These are phyloP conservation scores for Cheilosia variabilis DNA, from an alignment of 2,888 invertebrate genomes.

Conservation along the genomic window DNA sequence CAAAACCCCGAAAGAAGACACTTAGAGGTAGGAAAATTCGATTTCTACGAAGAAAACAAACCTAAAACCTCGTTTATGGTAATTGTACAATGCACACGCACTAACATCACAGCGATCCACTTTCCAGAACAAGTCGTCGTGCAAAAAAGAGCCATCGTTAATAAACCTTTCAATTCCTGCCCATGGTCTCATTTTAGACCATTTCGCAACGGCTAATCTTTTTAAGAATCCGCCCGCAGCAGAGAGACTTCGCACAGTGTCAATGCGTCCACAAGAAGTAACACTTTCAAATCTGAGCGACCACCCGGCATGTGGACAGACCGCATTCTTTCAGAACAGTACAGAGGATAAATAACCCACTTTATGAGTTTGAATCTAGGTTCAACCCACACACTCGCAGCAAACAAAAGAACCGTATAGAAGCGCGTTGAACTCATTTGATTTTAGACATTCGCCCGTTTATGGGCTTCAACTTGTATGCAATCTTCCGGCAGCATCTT, in stretches of 20 bases:
- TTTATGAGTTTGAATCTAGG: conserved; percentile 47
- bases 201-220: no score
- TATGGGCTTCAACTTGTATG: not conserved
- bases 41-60: no score
- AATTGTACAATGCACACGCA: no score
- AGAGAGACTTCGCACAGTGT: not conserved
- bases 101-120: no score
- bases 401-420: conserved; percentile 10
- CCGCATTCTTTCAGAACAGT: conserved; percentile 53
- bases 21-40: no score
- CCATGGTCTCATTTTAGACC: no score
- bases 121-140: no score
- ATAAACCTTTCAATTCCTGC: no score
- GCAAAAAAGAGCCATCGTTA: no score
- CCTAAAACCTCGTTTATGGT: no score
- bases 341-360: conserved; percentile 48
- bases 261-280: conserved; percentile 1
- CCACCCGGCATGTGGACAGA: conserved; percentile 45
- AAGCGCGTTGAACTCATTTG: conserved; percentile 68
- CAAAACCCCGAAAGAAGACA: no score
- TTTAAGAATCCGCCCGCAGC: not conserved
- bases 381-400: conserved; percentile 58
- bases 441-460: not conserved
- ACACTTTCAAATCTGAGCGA: conserved; percentile 20
- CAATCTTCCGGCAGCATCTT: conserved; percentile 27